Conservation (phyloP, 2,888 invertebrate genomes). For the Acanthococcus lagerstroemiae region DNA sequence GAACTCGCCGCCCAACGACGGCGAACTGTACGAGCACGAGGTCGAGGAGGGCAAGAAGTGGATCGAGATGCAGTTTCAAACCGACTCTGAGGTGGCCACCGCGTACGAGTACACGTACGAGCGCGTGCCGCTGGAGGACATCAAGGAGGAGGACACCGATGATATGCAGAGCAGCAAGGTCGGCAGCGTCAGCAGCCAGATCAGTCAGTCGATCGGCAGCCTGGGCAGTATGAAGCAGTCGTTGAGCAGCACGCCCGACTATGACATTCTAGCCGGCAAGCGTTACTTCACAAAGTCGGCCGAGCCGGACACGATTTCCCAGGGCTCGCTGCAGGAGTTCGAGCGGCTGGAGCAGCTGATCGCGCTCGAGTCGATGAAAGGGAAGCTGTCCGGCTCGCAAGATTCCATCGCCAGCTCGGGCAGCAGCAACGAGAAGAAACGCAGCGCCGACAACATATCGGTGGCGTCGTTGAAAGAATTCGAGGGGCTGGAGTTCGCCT, state of each 20-base stretch:
- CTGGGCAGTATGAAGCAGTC: slow-evolving; percentile 72
- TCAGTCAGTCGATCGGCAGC: slow-evolving; percentile 62
- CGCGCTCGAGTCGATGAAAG: slow-evolving; percentile 58
- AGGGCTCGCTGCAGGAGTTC: slow-evolving; percentile 88
- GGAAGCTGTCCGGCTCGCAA: slow-evolving; percentile 63
- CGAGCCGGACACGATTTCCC: slow-evolving; percentile 86
- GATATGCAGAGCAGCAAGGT: slow-evolving; percentile 63
- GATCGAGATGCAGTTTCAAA: slow-evolving; percentile 82
- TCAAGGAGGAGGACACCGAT: slow-evolving; percentile 85
- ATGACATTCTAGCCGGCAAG: slow-evolving; percentile 45
- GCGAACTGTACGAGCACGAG: slow-evolving; percentile 42
- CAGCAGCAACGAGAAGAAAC: slow-evolving; percentile 33
- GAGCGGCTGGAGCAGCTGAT: slow-evolving; percentile 81
- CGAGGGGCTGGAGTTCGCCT: slow-evolving; percentile 80
- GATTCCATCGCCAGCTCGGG: slow-evolving; percentile 73
- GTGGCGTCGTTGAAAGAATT: slow-evolving; percentile 82
- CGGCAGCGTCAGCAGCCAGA: slow-evolving; percentile 67
- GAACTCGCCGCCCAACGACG: slow-evolving; percentile 37
- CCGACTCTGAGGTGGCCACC: slow-evolving; percentile 53
- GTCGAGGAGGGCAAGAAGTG: slow-evolving; percentile 66
- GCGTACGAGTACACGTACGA: slow-evolving; percentile 60
- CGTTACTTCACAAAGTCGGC: slow-evolving; percentile 68
- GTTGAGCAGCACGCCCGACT: slow-evolving; percentile 80
- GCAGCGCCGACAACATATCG: slow-evolving; percentile 61
- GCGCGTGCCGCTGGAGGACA: slow-evolving; percentile 75